Base-by-base conservation (phyloP, 2,888 invertebrate species). In the Chouioia cunea region DNA sequence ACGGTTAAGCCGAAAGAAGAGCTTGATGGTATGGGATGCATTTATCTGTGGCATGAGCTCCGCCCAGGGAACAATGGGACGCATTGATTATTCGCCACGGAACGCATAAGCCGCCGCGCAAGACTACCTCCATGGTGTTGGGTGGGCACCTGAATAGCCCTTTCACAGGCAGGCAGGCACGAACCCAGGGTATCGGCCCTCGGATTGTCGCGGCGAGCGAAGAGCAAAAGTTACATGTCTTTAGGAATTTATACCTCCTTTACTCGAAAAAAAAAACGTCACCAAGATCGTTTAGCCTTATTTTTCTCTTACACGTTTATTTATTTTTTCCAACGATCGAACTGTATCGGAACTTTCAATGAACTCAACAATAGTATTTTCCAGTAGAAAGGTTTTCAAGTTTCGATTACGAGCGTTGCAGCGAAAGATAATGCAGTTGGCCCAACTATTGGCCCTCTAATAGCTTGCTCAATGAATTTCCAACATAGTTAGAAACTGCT, bases 51-150 rank as follows among this genome's bases (percentile, higher is more conserved):
- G 56, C 59, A 56, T 56, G 52, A 56, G 65, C 70, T 58, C 73
- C 77, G 70, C 64, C 62, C 67, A 53, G 56, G 66, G 75, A 75
- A 75, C 76, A 77, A 79, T 72, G 74, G 78, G 76, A 79, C 76
- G 79, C 82, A 81, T 81, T 79, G 82, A 82, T 82, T 81, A 82
- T 81, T 81, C 78, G 74, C 74, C 66, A 53, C n/a, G 36, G 52
- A 53, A 2, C 15, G 76, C 77, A 79, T 79, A 77, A 80, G 79
- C 77, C 76, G 76, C 75, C 74, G 76, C 78, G 22, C 62, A 20
- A 79, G 77, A 69, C 65, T 73, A 67, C 78, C 76, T 79, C 77
- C 73, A 56, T 72, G 18, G 50, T 16, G 10, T 0, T 8, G 8
- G 22, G 71, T 71, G 69, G 77, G 76, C 81, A 79, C 78, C 79